Base-by-base conservation (phyloP, 2,888 invertebrate genomes). In the Drosophila algonquin region DNA sequence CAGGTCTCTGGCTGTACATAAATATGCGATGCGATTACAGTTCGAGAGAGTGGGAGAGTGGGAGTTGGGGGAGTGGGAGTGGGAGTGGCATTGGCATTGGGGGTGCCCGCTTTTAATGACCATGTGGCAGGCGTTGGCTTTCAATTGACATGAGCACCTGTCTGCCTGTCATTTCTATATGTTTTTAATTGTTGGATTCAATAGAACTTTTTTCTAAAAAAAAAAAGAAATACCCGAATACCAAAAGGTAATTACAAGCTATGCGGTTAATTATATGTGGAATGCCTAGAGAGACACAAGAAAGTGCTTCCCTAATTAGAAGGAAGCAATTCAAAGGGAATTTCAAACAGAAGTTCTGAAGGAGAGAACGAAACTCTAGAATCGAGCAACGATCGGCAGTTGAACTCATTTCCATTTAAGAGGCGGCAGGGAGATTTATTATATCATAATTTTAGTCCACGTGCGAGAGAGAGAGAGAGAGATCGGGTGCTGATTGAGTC, bases 111-210 rank as follows among this genome's bases (percentile, higher is more conserved):
- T 54, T 73, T 80, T 82, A 86, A 81, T 80, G 62, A 77, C 77
- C 65, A 67, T 51, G 44, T 12, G 52, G 80, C 68, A 79, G 78
- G 76, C 77, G 84, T 83, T 76, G 81, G 75, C 62, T 67, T 74
- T 87, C 74, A 87, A 82, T 82, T 87, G 81, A 87, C 78, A 73
- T 73, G 73, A 81, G 83, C 86, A 73, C 78, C 77, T 80, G 77
- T 63, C 51, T 51, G 53, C 18, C 45, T 54, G 53, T 57, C 40
- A 44, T 24, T 71, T 61, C 47, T 54, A 62, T 62, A 57, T 57
- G 53, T 59, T n/a, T 40, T 72, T 77, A 67, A 64, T 64, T 64
- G 64, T 55, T 64, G 50, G 51, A 58, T 64, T 44, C 65, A 68
- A 58, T 68, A 69, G 69, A 69, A 69, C 52, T 57, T 68, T 68